Percentiles rank a stretch among this genome's conserved stretches.
Conservation (phyloP, 2,797 vertebrate genomes). For the Syngnathus rostellatus region DNA sequence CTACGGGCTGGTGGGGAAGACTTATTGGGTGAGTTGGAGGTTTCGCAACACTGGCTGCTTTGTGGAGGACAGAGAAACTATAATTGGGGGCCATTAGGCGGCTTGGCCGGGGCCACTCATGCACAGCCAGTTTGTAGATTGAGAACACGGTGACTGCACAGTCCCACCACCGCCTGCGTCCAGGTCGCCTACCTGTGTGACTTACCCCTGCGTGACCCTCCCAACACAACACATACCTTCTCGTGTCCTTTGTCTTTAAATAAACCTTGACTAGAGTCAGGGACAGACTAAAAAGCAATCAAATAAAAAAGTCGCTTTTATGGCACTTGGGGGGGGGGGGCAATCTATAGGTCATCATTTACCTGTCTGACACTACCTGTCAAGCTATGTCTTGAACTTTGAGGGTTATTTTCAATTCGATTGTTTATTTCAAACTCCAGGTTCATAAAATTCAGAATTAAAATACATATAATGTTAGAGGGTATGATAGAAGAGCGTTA, state of each 20-base stretch:
- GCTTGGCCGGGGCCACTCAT: slow-evolving; percentile 57
- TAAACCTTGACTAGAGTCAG: slow-evolving; percentile 48
- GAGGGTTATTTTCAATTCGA: neutral
- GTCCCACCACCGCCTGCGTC: slow-evolving; percentile 53
- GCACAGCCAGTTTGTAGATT: slow-evolving; percentile 59
- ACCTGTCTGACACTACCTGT: slow-evolving; percentile 26
- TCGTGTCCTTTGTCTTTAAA: slow-evolving; percentile 34
- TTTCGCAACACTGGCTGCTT: slow-evolving; percentile 63
- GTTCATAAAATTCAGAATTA: neutral
- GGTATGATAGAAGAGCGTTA: neutral
- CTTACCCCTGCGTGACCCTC: slow-evolving; percentile 32
- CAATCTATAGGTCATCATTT: slow-evolving; percentile 33
- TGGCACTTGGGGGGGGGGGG: slow-evolving; percentile 25
- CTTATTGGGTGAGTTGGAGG: slow-evolving; percentile 49
- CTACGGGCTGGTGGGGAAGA: slow-evolving; percentile 30
- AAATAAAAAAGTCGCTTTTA: slow-evolving; percentile 53
- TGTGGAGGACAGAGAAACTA: slow-evolving; percentile 64
- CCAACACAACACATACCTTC: slow-evolving; percentile 13
- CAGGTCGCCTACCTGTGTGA: slow-evolving; percentile 57
- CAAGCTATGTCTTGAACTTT: neutral
- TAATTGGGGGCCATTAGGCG: slow-evolving; percentile 66
- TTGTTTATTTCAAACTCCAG: neutral
- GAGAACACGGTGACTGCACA: slow-evolving; percentile 60
- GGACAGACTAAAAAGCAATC: slow-evolving; percentile 29
- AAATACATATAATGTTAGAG: neutral